These are phyloP conservation scores for Stegana nigrithorax DNA, from an alignment of 2,888 invertebrate genomes.

Conservation along the genomic window DNA sequence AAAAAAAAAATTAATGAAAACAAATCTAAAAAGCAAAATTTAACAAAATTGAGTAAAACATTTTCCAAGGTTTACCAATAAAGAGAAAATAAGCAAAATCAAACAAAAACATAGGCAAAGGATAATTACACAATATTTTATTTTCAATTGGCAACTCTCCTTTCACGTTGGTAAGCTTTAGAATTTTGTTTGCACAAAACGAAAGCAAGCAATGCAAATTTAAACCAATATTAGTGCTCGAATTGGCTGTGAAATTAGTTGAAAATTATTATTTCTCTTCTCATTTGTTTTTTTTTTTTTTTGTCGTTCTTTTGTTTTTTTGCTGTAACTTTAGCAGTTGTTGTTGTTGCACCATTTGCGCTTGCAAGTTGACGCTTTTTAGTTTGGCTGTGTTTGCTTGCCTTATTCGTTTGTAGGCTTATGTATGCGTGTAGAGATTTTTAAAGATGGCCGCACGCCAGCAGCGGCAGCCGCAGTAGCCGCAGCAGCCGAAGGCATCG, in stretches of 20 bases:
- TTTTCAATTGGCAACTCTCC: constrained; percentile 34
- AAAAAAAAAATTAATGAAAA: constrained; percentile 1
- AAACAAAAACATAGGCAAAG: constrained; percentile 15
- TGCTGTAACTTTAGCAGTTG: too few relatives aligned
- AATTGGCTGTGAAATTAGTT: constrained; percentile 9
- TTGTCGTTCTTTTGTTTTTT: not conserved
- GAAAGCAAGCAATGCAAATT: constrained; percentile 18
- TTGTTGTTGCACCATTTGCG: too few relatives aligned
- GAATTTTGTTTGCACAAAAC: constrained; percentile 27
- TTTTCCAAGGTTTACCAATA: constrained; percentile 45
- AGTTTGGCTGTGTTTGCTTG: constrained; percentile 6
- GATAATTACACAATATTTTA: constrained; percentile 19
- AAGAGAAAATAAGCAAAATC: not conserved
- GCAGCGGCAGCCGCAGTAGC: too few relatives aligned
- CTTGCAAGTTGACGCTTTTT: not conserved
- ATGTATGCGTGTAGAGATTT: constrained; percentile 26
- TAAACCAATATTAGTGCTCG: constrained; percentile 23
- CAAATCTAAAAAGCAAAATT: constrained; percentile 1
- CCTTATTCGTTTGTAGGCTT: constrained; percentile 24
- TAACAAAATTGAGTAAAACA: constrained; percentile 9
- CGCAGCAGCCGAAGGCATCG: too few relatives aligned
- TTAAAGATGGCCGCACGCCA: constrained; percentile 44
- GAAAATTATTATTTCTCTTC: not conserved
- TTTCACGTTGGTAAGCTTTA: constrained; percentile 55
- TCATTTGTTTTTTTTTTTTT: not conserved